Conservation (phyloP, 2,113 vertebrate species). For the Heterotis niloticus region DNA sequence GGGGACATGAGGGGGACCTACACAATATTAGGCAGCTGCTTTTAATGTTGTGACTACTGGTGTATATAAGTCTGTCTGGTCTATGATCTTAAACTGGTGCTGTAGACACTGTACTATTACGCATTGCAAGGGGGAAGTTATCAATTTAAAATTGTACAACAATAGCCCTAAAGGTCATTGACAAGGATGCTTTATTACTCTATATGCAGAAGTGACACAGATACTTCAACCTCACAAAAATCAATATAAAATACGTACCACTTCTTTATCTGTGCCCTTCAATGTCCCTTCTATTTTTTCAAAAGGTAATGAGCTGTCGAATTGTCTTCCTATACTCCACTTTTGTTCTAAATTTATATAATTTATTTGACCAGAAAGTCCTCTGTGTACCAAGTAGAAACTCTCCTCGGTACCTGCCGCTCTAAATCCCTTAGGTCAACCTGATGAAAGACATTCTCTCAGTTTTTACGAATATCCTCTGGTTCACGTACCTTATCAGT, state of each 20-base stretch:
- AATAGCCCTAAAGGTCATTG: not conserved
- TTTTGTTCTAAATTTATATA: conserved; percentile 13
- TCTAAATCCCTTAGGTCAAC: not conserved
- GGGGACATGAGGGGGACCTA: too few species aligned
- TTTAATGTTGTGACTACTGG: too few species aligned
- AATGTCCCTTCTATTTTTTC: not conserved
- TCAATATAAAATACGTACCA: not conserved
- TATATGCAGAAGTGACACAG: not conserved
- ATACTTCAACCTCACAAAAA: too few species aligned
- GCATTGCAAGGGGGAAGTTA: not conserved
- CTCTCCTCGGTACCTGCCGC: not conserved
- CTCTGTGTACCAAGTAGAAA: not conserved
- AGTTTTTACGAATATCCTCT: too few species aligned
- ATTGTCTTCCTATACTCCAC: not conserved
- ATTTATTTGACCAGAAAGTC: conserved; percentile 10
- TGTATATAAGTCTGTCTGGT: too few species aligned
- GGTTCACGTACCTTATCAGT: too few species aligned
- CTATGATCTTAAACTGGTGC: too few species aligned
- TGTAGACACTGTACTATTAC: too few species aligned
- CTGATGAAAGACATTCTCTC: not conserved
- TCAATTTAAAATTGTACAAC: not conserved
- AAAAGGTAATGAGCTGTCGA: conserved; percentile 11
- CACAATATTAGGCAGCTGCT: too few species aligned
- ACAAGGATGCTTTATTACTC: not conserved
- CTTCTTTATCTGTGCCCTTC: not conserved